Evolutionary conservation across 1,140 invertebrate genomes (phyloP).

Genomic region (Eupristina koningsbergeri): DNA sequence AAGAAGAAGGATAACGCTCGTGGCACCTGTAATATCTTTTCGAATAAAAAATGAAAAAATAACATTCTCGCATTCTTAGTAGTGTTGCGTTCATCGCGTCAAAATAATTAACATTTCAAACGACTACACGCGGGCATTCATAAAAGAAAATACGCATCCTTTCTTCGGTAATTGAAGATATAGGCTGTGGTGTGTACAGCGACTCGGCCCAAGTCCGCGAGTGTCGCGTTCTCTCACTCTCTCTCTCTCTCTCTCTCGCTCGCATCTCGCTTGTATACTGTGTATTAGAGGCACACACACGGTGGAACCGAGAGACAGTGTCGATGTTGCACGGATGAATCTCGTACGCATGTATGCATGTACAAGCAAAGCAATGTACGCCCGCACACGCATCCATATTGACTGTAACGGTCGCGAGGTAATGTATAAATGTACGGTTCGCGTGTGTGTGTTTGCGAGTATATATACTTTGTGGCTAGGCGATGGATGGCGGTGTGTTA

Average conservation of each 20-base stretch:
- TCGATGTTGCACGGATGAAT: conserved; percentile 15
- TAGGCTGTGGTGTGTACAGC: neutral
- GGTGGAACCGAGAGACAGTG: neutral
- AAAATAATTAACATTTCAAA: conserved; percentile 45
- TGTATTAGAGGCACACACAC: neutral
- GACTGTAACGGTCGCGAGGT: conserved; percentile 59
- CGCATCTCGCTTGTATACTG: no score
- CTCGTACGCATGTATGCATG: conserved; percentile 45
- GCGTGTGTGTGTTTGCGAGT: conserved; percentile 50
- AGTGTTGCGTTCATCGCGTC: neutral
- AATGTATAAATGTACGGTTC: conserved; percentile 47
- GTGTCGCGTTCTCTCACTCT: neutral
- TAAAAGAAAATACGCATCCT: conserved; percentile 28
- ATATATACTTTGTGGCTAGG: conserved; percentile 15
- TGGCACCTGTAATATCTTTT: neutral
- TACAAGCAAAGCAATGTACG: conserved; percentile 55
- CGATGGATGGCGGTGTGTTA: conserved; percentile 49
- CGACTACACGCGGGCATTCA: neutral
- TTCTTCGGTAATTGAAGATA: conserved; percentile 43
- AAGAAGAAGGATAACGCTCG: neutral
- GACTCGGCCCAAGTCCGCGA: neutral
- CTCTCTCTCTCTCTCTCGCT: neutral
- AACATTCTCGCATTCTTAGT: neutral
- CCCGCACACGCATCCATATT: conserved; percentile 61
- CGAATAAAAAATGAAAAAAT: neutral